Base-by-base conservation (phyloP, 1,140 invertebrate species). In the Hycleus phaleratus region DNA sequence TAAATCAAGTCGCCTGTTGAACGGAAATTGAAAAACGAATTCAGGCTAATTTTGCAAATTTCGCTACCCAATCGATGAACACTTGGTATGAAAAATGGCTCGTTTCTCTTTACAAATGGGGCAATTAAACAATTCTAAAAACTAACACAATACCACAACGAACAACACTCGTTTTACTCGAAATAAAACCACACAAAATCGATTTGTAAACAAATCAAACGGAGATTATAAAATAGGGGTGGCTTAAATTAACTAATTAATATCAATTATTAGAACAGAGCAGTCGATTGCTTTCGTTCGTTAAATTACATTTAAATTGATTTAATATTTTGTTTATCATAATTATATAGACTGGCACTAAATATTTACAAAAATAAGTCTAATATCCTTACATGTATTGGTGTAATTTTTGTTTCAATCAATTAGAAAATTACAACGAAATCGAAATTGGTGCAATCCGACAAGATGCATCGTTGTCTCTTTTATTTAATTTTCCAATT, bases 311-410 rank as follows among this genome's bases (percentile, higher is more conserved):
- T 53, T 60, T 54, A 62, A 62, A 62, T 62, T 59, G 58, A 55
- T 43, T 44, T 49, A 42, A 53, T 51, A 45, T 18, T 12, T 12
- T 18, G 18, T 18, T 18, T 18, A 18, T 32, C 4, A 32, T 32
- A 32, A 32, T 32, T 32, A 32, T 11, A 40, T 12, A 59, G 46
- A 71, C 69, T 71, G 69, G 69, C 69, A 68, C 69, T 71, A 70
- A 62, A 59, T 71, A 72, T 72, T 64, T 72, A 72, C 70, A 72
- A 72, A 72, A 72, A 72, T 72, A 72, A 69, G 64, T 71, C 69
- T 71, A 71, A 65, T 18, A 18, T 65, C 60, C 58, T 70, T 64
- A 68, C 57, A 65, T 54, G 24, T 26, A 61, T 55, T 59, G 50
- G 12, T 39, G 10, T n/a, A 40, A 38, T 40, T 42, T 8, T 50